A percentile compares a stretch with the other conserved stretches of the same genome.
phyloP scores from a whole-genome alignment of 2,888 invertebrate species.

The Polydrusus tereticollis region DNA sequence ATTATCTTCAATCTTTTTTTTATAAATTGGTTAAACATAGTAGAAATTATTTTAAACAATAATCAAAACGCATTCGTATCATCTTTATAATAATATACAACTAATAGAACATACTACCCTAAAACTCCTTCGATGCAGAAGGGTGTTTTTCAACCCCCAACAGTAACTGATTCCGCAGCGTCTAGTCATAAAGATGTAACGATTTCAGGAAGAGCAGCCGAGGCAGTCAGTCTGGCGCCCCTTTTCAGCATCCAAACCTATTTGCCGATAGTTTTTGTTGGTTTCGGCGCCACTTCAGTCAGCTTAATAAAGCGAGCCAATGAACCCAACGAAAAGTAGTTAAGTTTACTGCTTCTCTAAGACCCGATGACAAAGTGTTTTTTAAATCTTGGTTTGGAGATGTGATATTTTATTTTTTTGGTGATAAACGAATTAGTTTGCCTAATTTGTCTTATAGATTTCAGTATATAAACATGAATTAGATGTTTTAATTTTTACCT shows the following conservation, averaged over 20 bases:
- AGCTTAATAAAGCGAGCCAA: background rate
- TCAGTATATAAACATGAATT: no score
- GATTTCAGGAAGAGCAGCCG: constrained; percentile 34
- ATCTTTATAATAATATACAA: no score
- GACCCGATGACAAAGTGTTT: background rate
- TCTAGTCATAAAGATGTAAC: constrained; percentile 38
- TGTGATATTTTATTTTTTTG: no score
- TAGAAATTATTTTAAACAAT: no score
- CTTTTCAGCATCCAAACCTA: constrained; percentile 12
- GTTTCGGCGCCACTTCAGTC: constrained; percentile 35
- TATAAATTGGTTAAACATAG: no score
- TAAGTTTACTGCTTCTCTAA: background rate
- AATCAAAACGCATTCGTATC: no score
- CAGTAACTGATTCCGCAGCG: constrained; percentile 22
- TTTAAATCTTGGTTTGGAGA: no score
- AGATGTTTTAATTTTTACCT: no score
- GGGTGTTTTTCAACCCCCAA: background rate
- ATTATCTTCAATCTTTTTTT: no score
- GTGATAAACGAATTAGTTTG: no score
- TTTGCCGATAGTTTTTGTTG: constrained; percentile 39
- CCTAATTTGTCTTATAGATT: no score
- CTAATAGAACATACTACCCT: background rate
- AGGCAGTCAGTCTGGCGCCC: constrained; percentile 43
- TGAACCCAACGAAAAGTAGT: background rate
- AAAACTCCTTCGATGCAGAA: background rate